phyloP scores from a whole-genome alignment of 2,888 invertebrate genomes.

The Chaitophorus viminalis region DNA sequence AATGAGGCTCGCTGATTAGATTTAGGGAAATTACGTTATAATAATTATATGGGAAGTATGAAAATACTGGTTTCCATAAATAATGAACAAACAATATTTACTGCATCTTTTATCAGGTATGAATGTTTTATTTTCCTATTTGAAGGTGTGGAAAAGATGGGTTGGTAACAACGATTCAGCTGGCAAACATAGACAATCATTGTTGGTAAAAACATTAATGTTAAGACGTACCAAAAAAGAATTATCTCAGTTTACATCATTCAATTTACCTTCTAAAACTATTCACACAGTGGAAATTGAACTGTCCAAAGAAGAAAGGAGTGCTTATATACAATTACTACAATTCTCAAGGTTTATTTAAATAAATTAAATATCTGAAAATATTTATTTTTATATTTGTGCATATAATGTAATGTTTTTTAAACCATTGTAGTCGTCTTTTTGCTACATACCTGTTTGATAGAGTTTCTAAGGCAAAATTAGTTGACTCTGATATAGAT shows the following conservation, averaged over 20 bases:
- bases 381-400: neutral
- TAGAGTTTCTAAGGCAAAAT: neutral
- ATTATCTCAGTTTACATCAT: slow-evolving; percentile 70
- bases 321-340: slow-evolving; percentile 79
- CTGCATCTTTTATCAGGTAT: too few species aligned
- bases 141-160: slow-evolving; percentile 89
- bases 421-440: neutral
- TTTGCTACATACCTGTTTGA: slow-evolving; percentile 1
- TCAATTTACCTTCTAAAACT: slow-evolving; percentile 74
- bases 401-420: neutral
- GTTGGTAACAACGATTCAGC: slow-evolving; percentile 84
- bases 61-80: too few species aligned
- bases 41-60: too few species aligned
- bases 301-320: slow-evolving; percentile 77
- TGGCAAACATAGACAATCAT: slow-evolving; percentile 82
- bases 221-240: slow-evolving; percentile 89
- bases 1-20: too few species aligned
- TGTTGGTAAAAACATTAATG: slow-evolving; percentile 85
- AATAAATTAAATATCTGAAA: neutral
- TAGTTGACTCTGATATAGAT: neutral
- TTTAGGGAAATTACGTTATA: too few species aligned
- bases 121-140: neutral
- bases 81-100: too few species aligned
- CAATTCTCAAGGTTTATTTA: slow-evolving; percentile 67
- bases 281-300: slow-evolving; percentile 73